Conservation (phyloP, 2,113 vertebrate species). For the Indicator indicator region DNA sequence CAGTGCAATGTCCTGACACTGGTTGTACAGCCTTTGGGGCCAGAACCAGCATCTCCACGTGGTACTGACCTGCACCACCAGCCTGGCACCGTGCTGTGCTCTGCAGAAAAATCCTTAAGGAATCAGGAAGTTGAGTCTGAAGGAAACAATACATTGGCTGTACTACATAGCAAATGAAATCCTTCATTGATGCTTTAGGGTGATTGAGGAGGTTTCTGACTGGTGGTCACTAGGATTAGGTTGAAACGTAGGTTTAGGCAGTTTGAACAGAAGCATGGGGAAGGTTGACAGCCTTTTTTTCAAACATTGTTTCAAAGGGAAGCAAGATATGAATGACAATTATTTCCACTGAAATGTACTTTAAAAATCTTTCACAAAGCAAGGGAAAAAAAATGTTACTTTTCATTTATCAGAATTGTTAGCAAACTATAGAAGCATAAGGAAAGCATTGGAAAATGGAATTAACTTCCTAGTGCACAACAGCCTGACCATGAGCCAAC, state of each 20-base stretch:
- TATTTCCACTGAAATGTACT: not conserved
- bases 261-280: not conserved
- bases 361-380: not conserved
- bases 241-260: not conserved
- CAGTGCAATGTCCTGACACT: not conserved
- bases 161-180: not conserved
- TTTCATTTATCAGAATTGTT: not conserved
- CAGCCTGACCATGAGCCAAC: too few species aligned
- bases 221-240: not conserved
- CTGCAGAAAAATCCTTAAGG: not conserved
- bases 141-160: rapidly evolving
- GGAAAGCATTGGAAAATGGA: not conserved
- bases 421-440: not conserved
- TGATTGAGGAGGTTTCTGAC: not conserved
- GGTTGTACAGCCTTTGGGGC: not conserved
- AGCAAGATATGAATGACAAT: not conserved
- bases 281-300: not conserved
- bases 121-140: not conserved
- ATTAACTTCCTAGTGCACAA: not conserved
- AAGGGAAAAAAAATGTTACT: not conserved
- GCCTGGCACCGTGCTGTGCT: not conserved
- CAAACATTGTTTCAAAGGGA: not conserved
- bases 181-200: not conserved
- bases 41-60: not conserved
- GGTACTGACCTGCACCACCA: not conserved